phyloP scores from a whole-genome alignment of 2,888 invertebrate genomes.

The Leptodirus hochenwartii region DNA sequence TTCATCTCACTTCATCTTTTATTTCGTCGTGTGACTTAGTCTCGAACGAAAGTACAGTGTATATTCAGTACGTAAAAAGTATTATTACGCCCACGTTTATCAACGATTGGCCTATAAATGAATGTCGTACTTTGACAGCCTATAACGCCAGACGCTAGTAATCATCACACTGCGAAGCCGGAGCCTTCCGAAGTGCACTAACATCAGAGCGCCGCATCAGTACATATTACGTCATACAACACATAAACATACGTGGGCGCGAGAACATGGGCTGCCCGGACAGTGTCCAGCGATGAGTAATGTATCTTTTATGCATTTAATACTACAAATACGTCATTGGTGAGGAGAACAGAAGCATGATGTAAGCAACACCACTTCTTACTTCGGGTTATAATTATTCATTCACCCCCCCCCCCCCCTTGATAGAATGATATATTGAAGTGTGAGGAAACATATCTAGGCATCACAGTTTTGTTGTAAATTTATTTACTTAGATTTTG shows the following conservation, averaged over 20 bases:
- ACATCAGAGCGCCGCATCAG: constrained; percentile 16
- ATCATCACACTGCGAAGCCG: constrained; percentile 61
- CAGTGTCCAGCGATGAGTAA: constrained; percentile 7
- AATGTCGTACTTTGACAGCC: constrained; percentile 41
- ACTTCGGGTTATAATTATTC: too few relatives aligned
- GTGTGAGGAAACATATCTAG: constrained; percentile 14
- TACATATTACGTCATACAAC: background rate
- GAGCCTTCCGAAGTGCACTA: constrained; percentile 75
- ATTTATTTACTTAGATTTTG: too few relatives aligned
- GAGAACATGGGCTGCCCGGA: constrained; percentile 7
- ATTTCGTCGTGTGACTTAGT: background rate
- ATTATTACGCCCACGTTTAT: background rate
- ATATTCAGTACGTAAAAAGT: background rate
- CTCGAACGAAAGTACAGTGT: background rate
- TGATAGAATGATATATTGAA: too few relatives aligned
- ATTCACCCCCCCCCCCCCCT: too few relatives aligned
- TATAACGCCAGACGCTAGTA: constrained; percentile 66
- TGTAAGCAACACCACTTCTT: too few relatives aligned
- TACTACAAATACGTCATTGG: constrained; percentile 15
- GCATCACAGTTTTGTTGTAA: constrained; percentile 16
- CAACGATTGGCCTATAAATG: constrained; percentile 2
- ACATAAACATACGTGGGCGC: constrained; percentile 5
- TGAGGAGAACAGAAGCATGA: too few relatives aligned
- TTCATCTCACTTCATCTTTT: background rate
- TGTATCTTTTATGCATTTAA: constrained; percentile 13